A percentile compares a stretch with the other conserved stretches of the same genome.
Evolutionary conservation across 2,797 vertebrate genomes (phyloP).

Genomic region (Sphenopsis melanotis): DNA sequence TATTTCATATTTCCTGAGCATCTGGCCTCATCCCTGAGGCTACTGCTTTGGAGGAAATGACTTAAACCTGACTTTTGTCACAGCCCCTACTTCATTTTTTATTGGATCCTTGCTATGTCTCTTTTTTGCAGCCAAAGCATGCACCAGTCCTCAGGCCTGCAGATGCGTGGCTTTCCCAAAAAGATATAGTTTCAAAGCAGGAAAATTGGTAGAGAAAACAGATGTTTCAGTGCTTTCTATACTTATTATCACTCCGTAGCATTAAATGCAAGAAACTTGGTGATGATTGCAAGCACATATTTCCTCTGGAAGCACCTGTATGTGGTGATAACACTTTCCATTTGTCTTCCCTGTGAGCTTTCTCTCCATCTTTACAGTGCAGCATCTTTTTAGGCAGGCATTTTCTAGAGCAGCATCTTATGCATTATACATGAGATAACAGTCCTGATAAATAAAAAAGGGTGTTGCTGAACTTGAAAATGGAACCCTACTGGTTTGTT

Average conservation of each 20-base stretch:
- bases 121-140: not conserved
- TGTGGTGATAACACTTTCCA: not conserved
- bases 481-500: not conserved
- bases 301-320: not conserved
- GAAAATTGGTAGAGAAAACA: not conserved
- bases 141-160: not conserved
- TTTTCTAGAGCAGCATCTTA: not conserved
- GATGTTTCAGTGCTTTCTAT: not conserved
- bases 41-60: not conserved
- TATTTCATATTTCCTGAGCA: not conserved
- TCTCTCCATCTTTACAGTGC: not conserved
- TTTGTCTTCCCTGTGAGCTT: not conserved
- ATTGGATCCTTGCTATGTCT: not conserved
- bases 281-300: not conserved
- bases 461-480: constrained; percentile 1
- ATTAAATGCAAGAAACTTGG: not conserved
- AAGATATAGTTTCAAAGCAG: not conserved
- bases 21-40: not conserved
- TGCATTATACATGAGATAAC: not conserved
- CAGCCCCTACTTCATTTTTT: not conserved
- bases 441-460: not conserved
- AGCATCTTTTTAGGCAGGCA: not conserved
- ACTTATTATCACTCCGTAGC: not conserved
- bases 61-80: not conserved
- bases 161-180: not conserved